A percentile compares a stretch with the other conserved stretches of the same genome.
Evolutionary conservation across 2,797 vertebrate genomes (phyloP).

Genomic region (Manis pentadactyla): DNA sequence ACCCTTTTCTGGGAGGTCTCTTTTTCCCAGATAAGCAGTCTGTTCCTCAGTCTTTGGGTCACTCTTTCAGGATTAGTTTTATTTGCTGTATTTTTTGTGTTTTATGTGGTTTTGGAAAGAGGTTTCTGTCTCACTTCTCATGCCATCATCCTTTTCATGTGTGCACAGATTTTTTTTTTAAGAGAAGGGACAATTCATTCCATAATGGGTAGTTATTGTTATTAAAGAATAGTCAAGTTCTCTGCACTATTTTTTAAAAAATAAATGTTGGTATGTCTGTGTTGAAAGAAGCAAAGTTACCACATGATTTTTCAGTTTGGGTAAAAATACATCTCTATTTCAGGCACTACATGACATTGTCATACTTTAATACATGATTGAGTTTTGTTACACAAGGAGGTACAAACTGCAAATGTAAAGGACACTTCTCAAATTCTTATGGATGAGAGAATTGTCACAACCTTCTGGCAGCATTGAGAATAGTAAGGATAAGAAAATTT

Average conservation of each 20-base stretch:
- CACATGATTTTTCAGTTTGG: background rate
- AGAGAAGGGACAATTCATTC: background rate
- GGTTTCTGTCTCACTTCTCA: no score
- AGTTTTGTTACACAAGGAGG: background rate
- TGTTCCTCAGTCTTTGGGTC: no score
- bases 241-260: background rate
- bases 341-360: background rate
- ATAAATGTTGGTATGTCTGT: background rate
- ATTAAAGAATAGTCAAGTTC: background rate
- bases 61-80: no score
- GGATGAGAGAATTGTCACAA: background rate
- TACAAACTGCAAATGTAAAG: background rate
- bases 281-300: background rate
- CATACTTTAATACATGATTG: background rate
- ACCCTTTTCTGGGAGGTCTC: no score
- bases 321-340: background rate
- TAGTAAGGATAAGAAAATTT: background rate
- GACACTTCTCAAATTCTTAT: conserved; percentile 26
- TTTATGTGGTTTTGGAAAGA: no score
- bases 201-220: background rate
- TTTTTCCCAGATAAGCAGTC: no score
- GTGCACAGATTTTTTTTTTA: background rate
- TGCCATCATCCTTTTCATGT: no score
- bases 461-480: background rate
- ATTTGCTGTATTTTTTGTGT: no score